Evolutionary conservation across 2,888 invertebrate species (phyloP).

Genomic region (Choristoneura rosaceana): DNA sequence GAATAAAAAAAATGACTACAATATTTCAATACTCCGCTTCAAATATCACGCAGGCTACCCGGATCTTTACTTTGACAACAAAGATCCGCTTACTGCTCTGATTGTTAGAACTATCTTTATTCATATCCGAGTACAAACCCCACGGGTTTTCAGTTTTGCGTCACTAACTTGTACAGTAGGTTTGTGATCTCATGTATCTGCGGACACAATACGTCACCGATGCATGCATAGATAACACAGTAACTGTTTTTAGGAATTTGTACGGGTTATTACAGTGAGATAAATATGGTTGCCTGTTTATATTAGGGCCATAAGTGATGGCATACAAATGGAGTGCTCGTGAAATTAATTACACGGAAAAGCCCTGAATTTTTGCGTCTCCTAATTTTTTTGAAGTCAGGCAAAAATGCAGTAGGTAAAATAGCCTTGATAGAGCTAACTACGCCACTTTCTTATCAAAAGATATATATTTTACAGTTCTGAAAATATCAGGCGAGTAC

Average conservation of each 20-base stretch:
- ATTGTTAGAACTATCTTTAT: neutral
- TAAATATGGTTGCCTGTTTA: conserved; percentile 7
- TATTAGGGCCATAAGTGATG: neutral
- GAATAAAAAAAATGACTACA: too few relatives aligned
- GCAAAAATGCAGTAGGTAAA: too few relatives aligned
- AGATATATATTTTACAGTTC: too few relatives aligned
- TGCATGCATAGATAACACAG: conserved; percentile 5
- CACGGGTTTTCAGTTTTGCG: conserved; percentile 14
- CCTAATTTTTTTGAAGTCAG: too few relatives aligned
- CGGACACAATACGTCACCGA: conserved; percentile 17
- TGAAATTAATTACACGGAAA: neutral
- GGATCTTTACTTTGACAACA: neutral
- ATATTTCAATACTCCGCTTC: too few relatives aligned
- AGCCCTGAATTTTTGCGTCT: neutral
- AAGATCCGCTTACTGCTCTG: neutral
- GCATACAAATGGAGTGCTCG: neutral
- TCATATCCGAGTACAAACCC: neutral
- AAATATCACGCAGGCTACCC: neutral
- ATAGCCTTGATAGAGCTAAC: too few relatives aligned
- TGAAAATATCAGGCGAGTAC: too few relatives aligned
- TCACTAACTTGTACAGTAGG: neutral
- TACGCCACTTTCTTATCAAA: too few relatives aligned
- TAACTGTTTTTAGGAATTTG: conserved; percentile 7
- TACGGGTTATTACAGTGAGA: neutral
- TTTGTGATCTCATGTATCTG: conserved; percentile 14